Conservation (phyloP, 2,888 invertebrate species). For the Zonitis immaculata region DNA sequence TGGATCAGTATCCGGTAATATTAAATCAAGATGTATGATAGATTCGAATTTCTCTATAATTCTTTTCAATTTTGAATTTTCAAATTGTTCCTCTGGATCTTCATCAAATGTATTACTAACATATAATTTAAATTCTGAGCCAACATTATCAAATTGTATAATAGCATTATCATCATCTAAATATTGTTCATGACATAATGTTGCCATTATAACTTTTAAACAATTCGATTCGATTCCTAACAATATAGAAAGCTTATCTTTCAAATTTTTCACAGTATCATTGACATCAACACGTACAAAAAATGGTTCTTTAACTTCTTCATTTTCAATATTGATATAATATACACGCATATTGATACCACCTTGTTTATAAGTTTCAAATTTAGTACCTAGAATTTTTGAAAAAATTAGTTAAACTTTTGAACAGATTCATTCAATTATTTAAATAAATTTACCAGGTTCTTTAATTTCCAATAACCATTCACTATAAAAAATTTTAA, state of each 20-base stretch:
- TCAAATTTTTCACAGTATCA: constrained; percentile 56
- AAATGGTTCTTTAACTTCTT: constrained; percentile 59
- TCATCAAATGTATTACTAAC: constrained; percentile 49
- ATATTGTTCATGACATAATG: constrained; percentile 44
- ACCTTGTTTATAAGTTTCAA: constrained; percentile 59
- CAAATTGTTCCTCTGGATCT: constrained; percentile 50
- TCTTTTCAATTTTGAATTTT: constrained; percentile 50
- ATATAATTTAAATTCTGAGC: constrained; percentile 49
- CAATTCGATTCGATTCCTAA: constrained; percentile 47
- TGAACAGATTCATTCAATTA: no score
- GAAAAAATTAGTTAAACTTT: no score
- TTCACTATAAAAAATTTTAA: constrained; percentile 52
- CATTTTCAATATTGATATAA: constrained; percentile 57
- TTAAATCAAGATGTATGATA: constrained; percentile 59
- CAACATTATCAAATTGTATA: constrained; percentile 39
- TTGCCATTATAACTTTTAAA: constrained; percentile 41
- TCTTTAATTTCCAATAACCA: constrained; percentile 65
- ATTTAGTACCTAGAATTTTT: constrained; percentile 45
- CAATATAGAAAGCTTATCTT: constrained; percentile 52
- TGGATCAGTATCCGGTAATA: constrained; percentile 59
- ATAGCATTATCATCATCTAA: constrained; percentile 46
- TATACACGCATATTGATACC: constrained; percentile 60
- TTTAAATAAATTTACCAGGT: constrained; percentile 43
- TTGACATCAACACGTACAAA: constrained; percentile 56
- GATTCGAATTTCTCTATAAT: constrained; percentile 57